Evolutionary conservation across 2,888 invertebrate species (phyloP).

Genomic region (Danaus chrysippus): DNA sequence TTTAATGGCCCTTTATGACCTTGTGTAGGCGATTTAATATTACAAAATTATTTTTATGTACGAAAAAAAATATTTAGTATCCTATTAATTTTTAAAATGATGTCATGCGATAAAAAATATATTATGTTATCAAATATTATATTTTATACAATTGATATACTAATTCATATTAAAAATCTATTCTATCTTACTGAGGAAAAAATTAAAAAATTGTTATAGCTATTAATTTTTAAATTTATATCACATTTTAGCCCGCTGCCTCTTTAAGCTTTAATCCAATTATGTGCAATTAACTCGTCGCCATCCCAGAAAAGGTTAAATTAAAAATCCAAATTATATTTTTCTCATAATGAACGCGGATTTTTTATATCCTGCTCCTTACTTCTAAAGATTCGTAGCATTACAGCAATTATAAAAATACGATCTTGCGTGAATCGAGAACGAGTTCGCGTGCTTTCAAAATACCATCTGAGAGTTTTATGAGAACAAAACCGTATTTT

Average conservation of each 20-base stretch:
- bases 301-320: conserved; percentile 7
- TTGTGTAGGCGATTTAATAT: not conserved
- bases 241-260: not conserved
- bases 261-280: conserved; percentile 4
- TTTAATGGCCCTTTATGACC: not conserved
- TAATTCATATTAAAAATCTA: not conserved
- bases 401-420: conserved; percentile 1
- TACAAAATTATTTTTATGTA: not conserved
- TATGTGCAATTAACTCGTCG: conserved; percentile 2
- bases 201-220: not conserved
- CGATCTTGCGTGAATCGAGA: not conserved
- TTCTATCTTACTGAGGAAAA: not conserved
- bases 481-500: conserved; percentile 41
- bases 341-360: conserved; percentile 9
- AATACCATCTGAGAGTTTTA: conserved; percentile 16
- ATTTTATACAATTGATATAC: not conserved
- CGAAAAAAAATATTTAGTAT: too few species aligned
- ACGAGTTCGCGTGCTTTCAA: not conserved
- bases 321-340: conserved; percentile 4
- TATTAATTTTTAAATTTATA: conserved; percentile 3
- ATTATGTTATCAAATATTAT: not conserved
- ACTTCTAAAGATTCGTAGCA: not conserved
- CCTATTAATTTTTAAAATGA: too few species aligned
- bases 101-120: not conserved
- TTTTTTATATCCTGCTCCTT: conserved; percentile 3